Evolutionary conservation across 2,888 invertebrate genomes (phyloP), one percentile per base, ranked within the genome.

Genomic region (Ceriagrion tenellum): DNA sequence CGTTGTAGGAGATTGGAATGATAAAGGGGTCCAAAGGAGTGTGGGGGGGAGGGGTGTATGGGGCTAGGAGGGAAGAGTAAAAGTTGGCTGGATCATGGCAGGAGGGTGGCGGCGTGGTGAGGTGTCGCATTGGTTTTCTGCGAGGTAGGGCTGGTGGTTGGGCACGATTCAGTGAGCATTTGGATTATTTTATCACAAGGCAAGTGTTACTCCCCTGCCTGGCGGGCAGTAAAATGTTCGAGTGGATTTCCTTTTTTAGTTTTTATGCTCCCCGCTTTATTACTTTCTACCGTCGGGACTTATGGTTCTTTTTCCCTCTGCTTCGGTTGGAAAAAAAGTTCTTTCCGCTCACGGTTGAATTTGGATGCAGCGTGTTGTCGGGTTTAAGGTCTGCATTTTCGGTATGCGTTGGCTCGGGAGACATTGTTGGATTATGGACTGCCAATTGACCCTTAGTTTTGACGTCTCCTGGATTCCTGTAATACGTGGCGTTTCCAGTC

Each of bases 1-100:
- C 69, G 91, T n/a, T 91, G 91, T 59, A 91, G 91, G 93, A 93
- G 93, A 93, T 93, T 69, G 93, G 93, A 93, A 93, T 93, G 93
- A 93, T 93, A 93, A 93, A 93, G 69, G 69, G 63, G 69, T 30
- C 47, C 69, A 69, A 40, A 81, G 93, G 93, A 47, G 63, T 47
- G 47, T 40, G 93, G 55, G 63, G 91, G 56, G 91, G 40, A 23
- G 91, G 63, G 35, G 81, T 18, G 47, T 4, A 47, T 47, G 47
- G 47, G 47, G 47, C 8, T 2, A 47, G 8, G 47, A 47, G 47
- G 47, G 47, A 47, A 47, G 47, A 47, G 81, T 35, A 18, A 81
- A 81, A 81, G 81, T 81, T 81, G 81, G 81, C 81, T 81, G 81
- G 35, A 81, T 81, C 81, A 26, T 59, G 20, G 59, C 59, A 20